Percentiles rank a stretch among this genome's conserved stretches.
Evolutionary conservation across 2,888 invertebrate genomes (phyloP).

Genomic region (Lithophane leautieri): DNA sequence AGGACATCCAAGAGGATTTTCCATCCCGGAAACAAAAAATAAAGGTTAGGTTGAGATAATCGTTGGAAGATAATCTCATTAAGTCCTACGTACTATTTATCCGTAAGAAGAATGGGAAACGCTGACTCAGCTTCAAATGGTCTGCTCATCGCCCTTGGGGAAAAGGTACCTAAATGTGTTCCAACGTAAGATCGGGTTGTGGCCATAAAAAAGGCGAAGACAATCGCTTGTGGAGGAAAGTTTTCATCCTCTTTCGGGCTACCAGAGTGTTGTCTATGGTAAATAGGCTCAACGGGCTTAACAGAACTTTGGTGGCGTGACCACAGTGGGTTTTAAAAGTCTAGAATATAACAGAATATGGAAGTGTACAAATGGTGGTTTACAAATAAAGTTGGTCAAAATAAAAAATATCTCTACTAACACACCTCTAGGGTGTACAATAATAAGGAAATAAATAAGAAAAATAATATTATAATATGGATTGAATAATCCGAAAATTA

Average conservation of each 20-base stretch:
- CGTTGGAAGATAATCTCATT: not conserved
- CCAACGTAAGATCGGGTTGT: not conserved
- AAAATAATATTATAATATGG: not conserved
- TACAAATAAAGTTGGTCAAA: not conserved
- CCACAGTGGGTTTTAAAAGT: not conserved
- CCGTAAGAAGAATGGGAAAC: conserved; percentile 6
- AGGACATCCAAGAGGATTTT: too few species aligned
- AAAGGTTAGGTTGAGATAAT: too few species aligned
- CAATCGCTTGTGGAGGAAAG: not conserved
- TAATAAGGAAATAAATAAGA: too few species aligned
- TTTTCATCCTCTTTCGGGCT: not conserved
- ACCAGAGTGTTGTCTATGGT: not conserved
- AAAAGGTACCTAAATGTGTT: conserved; percentile 7
- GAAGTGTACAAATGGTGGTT: not conserved
- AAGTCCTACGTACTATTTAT: not conserved
- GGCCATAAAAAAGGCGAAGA: not conserved
- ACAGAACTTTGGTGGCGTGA: not conserved
- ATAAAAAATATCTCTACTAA: not conserved
- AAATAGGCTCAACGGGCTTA: not conserved
- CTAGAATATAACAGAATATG: not conserved
- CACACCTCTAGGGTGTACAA: not conserved
- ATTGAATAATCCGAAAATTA: not conserved
- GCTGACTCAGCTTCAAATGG: conserved; percentile 34
- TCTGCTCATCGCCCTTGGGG: conserved; percentile 32
- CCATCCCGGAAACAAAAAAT: too few species aligned